Conservation (phyloP, 2,888 invertebrate species). For the Mellilla xanthometata region DNA sequence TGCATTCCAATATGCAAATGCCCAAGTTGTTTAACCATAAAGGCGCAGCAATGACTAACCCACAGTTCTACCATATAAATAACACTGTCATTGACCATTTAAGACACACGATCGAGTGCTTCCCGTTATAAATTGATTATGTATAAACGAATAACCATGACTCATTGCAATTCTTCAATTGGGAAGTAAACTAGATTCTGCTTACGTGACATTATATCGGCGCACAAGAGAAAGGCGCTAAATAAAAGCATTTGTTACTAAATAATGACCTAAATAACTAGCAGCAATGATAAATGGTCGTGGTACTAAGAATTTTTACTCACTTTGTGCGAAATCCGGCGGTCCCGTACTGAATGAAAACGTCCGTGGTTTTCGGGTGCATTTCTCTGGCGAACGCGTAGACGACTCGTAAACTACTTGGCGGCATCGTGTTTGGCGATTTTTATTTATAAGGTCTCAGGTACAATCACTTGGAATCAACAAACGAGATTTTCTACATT, state of each 20-base stretch:
- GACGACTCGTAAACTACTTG: slow-evolving; percentile 84
- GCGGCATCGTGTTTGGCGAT: slow-evolving; percentile 73
- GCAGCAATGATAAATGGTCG: slow-evolving; percentile 30
- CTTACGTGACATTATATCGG: slow-evolving; percentile 50
- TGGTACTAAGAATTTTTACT: slow-evolving; percentile 56
- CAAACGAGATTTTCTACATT: slow-evolving; percentile 75
- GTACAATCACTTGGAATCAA: slow-evolving; percentile 77
- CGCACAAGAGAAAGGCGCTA: slow-evolving; percentile 45
- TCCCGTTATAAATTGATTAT: slow-evolving; percentile 72
- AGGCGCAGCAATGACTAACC: slow-evolving; percentile 31
- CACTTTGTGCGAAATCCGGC: slow-evolving; percentile 93
- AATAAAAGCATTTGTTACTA: slow-evolving; percentile 36
- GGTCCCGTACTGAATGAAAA: slow-evolving; percentile 90
- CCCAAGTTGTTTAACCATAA: slow-evolving; percentile 16
- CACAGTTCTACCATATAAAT: slow-evolving; percentile 46
- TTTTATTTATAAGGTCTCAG: slow-evolving; percentile 72
- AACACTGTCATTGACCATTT: slow-evolving; percentile 70
- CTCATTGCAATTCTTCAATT: slow-evolving; percentile 44
- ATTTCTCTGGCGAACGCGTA: slow-evolving; percentile 91
- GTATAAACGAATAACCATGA: slow-evolving; percentile 55
- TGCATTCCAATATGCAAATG: slow-evolving; percentile 19
- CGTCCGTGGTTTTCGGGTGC: slow-evolving; percentile 87
- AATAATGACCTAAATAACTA: slow-evolving; percentile 37
- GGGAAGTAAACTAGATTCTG: slow-evolving; percentile 29
- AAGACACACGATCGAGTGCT: slow-evolving; percentile 50